phyloP scores from a whole-genome alignment of 2,888 invertebrate genomes.

The Plebejus anna region DNA sequence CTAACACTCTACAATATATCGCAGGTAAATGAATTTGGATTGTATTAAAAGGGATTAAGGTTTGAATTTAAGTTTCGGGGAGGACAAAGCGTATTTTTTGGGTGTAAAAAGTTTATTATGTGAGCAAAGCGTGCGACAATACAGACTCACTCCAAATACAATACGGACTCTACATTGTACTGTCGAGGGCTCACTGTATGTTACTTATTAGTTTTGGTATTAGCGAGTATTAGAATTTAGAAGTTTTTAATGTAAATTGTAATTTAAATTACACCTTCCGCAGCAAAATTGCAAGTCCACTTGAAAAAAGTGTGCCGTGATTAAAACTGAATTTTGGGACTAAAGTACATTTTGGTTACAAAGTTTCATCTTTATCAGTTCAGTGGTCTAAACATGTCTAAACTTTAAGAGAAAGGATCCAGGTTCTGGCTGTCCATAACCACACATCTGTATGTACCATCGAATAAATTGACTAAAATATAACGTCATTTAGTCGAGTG shows the following conservation, averaged over 20 bases:
- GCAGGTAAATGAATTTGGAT: background rate
- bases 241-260: background rate
- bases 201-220: background rate
- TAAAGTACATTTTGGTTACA: too few relatives aligned
- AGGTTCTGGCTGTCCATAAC: too few relatives aligned
- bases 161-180: background rate
- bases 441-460: too few relatives aligned
- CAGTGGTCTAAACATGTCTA: too few relatives aligned
- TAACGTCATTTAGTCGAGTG: too few relatives aligned
- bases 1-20: conserved; percentile 24
- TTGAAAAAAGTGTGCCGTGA: background rate
- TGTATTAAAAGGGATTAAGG: background rate
- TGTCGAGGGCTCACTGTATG: background rate
- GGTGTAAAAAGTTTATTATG: conserved; percentile 1
- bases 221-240: background rate
- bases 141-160: background rate
- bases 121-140: background rate
- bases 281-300: background rate
- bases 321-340: too few relatives aligned
- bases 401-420: too few relatives aligned
- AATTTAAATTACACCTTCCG: background rate
- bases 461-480: too few relatives aligned
- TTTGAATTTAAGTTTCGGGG: background rate
- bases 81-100: background rate
- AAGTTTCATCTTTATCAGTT: too few relatives aligned